A percentile compares a stretch with the other conserved stretches of the same genome.
Conservation (phyloP, 23 tunicate species). For the Styela plicata region DNA sequence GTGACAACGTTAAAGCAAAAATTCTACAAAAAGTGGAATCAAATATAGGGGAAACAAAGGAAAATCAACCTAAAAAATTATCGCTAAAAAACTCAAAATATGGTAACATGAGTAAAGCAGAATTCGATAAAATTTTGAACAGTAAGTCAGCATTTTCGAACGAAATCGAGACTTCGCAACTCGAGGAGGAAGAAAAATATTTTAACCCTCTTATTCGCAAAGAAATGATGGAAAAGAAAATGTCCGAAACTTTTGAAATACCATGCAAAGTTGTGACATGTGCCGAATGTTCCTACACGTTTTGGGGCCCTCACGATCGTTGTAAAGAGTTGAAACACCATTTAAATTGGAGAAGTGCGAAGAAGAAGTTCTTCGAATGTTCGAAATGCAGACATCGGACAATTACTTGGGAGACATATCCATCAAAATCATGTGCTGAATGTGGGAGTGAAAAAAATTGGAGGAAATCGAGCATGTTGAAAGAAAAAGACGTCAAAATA, state of each 20-base stretch:
- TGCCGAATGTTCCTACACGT: slow-evolving; percentile 71
- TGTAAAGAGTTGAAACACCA: slow-evolving; percentile 59
- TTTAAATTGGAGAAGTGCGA: slow-evolving; percentile 53
- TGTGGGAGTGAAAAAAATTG: slow-evolving; percentile 71
- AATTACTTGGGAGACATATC: slow-evolving; percentile 82
- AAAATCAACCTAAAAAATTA: background rate
- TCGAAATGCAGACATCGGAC: slow-evolving; percentile 72
- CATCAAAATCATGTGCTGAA: slow-evolving; percentile 59
- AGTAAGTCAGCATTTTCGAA: slow-evolving; percentile 52
- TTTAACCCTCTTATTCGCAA: slow-evolving; percentile 74
- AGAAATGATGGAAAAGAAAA: slow-evolving; percentile 87
- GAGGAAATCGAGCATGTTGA: slow-evolving; percentile 54
- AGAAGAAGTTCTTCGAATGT: slow-evolving; percentile 79
- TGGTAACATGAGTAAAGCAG: slow-evolving; percentile 35
- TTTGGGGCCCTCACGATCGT: slow-evolving; percentile 91
- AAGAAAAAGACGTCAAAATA: slow-evolving; percentile 36
- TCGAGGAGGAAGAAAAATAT: slow-evolving; percentile 69
- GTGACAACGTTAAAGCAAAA: slow-evolving; percentile 30
- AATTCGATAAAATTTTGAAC: slow-evolving; percentile 50
- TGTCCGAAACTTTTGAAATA: slow-evolving; percentile 73
- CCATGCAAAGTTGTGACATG: slow-evolving; percentile 75
- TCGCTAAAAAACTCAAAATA: slow-evolving; percentile 1
- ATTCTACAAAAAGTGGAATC: slow-evolving; percentile 41
- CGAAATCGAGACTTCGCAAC: slow-evolving; percentile 53
- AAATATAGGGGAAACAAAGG: slow-evolving; percentile 22